These are phyloP conservation scores for Axis porcinus DNA, from an alignment of 2,113 vertebrate genomes.

Conservation along the genomic window DNA sequence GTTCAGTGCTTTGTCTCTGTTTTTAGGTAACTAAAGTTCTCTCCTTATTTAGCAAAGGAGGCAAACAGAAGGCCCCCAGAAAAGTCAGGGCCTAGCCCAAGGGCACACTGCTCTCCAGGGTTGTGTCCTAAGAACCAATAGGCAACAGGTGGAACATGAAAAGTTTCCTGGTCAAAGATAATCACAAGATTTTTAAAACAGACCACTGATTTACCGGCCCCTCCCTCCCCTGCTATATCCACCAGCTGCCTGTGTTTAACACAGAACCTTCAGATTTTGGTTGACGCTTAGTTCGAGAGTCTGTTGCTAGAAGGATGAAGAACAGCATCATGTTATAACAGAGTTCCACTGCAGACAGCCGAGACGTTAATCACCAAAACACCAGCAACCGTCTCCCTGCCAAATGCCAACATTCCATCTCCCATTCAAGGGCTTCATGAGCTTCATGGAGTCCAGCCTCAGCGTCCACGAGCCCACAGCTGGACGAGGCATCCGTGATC, in stretches of 20 bases:
- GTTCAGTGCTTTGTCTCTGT: background rate
- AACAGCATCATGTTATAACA: background rate
- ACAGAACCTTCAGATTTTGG: background rate
- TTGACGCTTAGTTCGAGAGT: background rate
- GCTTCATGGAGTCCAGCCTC: background rate
- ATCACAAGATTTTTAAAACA: background rate
- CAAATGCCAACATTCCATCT: background rate
- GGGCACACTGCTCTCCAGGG: background rate
- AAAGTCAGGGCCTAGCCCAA: background rate
- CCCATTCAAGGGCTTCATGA: background rate
- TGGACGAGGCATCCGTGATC: fast-evolving
- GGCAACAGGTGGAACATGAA: background rate
- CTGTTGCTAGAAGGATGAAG: background rate
- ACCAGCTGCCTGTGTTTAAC: background rate
- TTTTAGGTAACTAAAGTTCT: background rate
- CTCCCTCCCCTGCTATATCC: background rate
- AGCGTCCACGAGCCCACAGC: fast-evolving
- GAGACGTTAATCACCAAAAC: background rate
- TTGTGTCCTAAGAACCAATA: background rate
- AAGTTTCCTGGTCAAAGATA: background rate
- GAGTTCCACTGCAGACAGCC: background rate
- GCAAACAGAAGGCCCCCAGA: background rate
- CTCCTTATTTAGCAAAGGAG: background rate
- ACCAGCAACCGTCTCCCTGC: background rate
- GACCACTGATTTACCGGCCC: background rate